Evolutionary conservation across 2,113 vertebrate species (phyloP).

Genomic region (Solea solea): DNA sequence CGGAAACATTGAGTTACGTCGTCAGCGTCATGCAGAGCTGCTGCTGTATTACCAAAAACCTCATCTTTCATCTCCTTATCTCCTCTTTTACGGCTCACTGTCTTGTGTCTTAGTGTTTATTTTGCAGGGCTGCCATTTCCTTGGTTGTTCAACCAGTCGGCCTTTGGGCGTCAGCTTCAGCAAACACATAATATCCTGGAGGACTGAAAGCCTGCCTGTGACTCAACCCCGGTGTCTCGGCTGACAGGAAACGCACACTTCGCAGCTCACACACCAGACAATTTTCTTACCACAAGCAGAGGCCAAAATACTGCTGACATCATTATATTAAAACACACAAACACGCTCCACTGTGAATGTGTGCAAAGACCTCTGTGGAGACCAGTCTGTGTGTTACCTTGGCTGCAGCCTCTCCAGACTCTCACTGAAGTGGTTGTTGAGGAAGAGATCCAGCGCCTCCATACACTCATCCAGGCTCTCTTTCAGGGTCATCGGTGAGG

Average conservation of each 20-base stretch:
- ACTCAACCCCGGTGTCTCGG: conserved; percentile 15
- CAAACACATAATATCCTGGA: conserved; percentile 85
- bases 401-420: conserved; percentile 82
- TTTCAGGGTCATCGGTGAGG: conserved; percentile 70
- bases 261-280: not conserved
- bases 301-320: conserved; percentile 35
- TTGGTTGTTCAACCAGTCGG: conserved; percentile 49
- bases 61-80: conserved; percentile 23
- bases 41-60: too few species aligned
- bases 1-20: conserved; percentile 22
- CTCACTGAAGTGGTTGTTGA: conserved; percentile 85
- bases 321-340: not conserved
- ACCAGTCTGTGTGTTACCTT: conserved; percentile 65
- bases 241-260: conserved; percentile 22
- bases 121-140: conserved; percentile 55
- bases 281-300: not conserved
- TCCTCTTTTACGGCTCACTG: not conserved
- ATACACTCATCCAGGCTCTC: conserved; percentile 82
- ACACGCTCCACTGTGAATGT: not conserved
- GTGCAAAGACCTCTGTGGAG: not conserved
- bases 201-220: conserved; percentile 22
- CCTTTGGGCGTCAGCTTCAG: conserved; percentile 79
- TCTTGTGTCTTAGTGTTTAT: conserved; percentile 67
- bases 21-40: conserved; percentile 4
- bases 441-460: conserved; percentile 85